Base-by-base conservation (phyloP, 2,888 invertebrate species). In the Leptopilina drosophilae region DNA sequence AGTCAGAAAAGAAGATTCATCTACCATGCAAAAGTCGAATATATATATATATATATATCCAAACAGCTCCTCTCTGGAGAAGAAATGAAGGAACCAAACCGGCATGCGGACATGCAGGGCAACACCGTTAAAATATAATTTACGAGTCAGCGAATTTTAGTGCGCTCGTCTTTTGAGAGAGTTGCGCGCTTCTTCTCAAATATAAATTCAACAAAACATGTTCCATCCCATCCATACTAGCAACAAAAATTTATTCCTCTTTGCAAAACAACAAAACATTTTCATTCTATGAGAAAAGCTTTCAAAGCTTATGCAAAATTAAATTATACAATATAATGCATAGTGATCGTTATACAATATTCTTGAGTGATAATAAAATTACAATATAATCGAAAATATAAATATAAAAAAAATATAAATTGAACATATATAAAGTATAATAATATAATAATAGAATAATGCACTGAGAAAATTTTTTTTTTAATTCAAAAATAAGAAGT, bases 111-210 rank as follows among this genome's bases (percentile, higher is more conserved):
- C 73, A 73, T n/a, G 40, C 73, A 73, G 56, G 15, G 73, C 56
- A 73, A 73, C 56, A 73, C 73, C 73, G 56, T 73, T 73, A 73
- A 73, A 73, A 56, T 73, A 73, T 73, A 73, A 73, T 73, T 73
- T 73, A 73, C 73, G 73, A 73, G 56, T 73, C 73, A 73, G 73
- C 33, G n/a, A n/a, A 73, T 73, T 56, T 73, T 73, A 26, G 56
- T 56, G 56, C 40, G 33, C 56, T 33, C 40, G 73, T 53, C 26
- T 26, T 73, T 56, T 53, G 33, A 73, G 33, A 53, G 26, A n/a
- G 26, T 53, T 53, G 73, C 53, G 73, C 33, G 33, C 33, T 33
- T 33, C 8, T 56, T 73, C 56, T 33, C 56, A 40, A 56, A 33
- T 33, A 73, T 73, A 59, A 73, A 73, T 73, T 73, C 53, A 14